A percentile compares a stretch with the other conserved stretches of the same genome.
Conservation (phyloP, 2,797 vertebrate species). For the Pelochelys cantorii region DNA sequence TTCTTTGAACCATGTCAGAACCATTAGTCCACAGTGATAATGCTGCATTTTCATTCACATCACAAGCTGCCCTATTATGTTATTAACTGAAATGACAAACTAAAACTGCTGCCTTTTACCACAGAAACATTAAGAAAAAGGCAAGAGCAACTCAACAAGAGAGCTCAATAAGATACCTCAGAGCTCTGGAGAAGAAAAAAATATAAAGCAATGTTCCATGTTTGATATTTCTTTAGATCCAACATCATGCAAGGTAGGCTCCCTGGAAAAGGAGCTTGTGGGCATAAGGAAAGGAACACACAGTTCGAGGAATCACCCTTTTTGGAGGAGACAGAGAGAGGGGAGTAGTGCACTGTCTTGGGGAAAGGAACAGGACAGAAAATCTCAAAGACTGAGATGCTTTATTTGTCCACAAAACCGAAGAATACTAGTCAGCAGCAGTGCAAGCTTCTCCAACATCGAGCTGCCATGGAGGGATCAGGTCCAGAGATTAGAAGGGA, state of each 20-base stretch:
- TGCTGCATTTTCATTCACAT: neutral
- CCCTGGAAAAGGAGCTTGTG: neutral
- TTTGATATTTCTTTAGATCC: neutral
- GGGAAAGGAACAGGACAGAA: neutral
- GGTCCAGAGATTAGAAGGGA: neutral
- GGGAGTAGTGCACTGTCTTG: neutral
- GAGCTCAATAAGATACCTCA: neutral
- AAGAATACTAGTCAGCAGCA: neutral
- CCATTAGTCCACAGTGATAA: neutral
- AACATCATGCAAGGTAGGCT: neutral
- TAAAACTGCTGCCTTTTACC: neutral
- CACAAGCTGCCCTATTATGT: neutral
- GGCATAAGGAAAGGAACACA: neutral
- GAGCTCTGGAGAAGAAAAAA: neutral
- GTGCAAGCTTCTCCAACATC: neutral
- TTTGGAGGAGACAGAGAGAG: neutral
- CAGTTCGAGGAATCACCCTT: neutral
- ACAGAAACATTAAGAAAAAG: neutral
- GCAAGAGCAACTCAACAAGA: constrained; percentile 2
- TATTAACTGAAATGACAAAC: neutral
- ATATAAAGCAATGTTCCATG: neutral
- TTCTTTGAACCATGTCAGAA: constrained; percentile 3
- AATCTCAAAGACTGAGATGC: neutral
- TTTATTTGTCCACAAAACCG: neutral
- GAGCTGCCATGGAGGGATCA: neutral